Evolutionary conservation across 2,888 invertebrate genomes (phyloP), one percentile per base, ranked within the genome.

Genomic region (Napeogenes sylphis): DNA sequence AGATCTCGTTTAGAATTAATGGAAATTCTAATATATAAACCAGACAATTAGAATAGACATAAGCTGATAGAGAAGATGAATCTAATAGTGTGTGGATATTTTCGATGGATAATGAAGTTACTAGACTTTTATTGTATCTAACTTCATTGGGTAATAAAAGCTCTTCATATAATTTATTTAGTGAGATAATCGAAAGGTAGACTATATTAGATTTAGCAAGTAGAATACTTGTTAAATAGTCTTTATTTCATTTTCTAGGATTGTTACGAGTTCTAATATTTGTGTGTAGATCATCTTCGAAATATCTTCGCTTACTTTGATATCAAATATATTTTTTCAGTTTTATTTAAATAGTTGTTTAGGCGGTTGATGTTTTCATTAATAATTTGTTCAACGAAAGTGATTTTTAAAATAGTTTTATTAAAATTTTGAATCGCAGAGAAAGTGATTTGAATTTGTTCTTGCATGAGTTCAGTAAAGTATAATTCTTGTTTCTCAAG

Each of bases 171-270:
- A 21, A 21, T 21, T 21, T 21, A 0, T 21, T 21, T 21, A 21
- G 1, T 21, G 21, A 1, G 21, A 21, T 21, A 21, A 21, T 21
- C 21, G 21, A 21, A 21, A 21, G 21, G 21, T 21, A 1, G 21
- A 21, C 21, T 21, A 21, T 21, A 21, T 21, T 21, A 21, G 21
- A 21, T 21, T 21, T 21, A 21, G 54, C 45, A 56, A 33, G 59
- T 53, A 73, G 38, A 38, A 38, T 72, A 38, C 71, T 72, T 0
- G 64, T 51, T 3, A 73, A 45, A 35, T 65, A 63, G 46, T 73
- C 71, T 14, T 73, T 65, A 73, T 70, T 61, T 73, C 70, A 1
- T 70, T 66, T 70, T 73, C 71, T 45, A 73, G 45, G 30, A 46
- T 62, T 30, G 60, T 69, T 2, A 73, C 63, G 21, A 59, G 61